Evolutionary conservation across 2,797 vertebrate genomes (phyloP).

Genomic region (Siniperca scherzeri): DNA sequence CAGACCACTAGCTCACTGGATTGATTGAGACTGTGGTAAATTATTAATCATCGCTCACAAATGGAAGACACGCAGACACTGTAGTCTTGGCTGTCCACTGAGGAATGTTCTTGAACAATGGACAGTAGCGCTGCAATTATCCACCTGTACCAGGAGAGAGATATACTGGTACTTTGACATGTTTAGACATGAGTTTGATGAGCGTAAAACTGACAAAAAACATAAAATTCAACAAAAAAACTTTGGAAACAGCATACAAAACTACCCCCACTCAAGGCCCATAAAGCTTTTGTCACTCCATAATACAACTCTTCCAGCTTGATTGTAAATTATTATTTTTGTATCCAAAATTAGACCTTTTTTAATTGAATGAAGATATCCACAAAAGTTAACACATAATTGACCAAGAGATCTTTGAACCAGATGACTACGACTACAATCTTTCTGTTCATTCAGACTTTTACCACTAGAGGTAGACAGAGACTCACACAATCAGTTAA

Average conservation of each 20-base stretch:
- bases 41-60: slow-evolving; percentile 78
- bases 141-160: slow-evolving; percentile 21
- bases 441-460: slow-evolving; percentile 1
- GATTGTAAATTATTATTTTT: not conserved
- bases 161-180: not conserved
- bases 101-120: slow-evolving; percentile 55
- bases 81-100: slow-evolving; percentile 35
- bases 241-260: not conserved
- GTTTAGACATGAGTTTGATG: not conserved
- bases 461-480: slow-evolving; percentile 78
- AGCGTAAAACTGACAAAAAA: not conserved
- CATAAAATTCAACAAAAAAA: not conserved
- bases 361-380: not conserved
- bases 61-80: slow-evolving; percentile 54
- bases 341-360: not conserved
- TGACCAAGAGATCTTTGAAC: not conserved
- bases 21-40: slow-evolving; percentile 74
- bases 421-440: not conserved
- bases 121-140: slow-evolving; percentile 38
- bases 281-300: not conserved
- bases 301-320: not conserved
- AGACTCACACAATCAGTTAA: slow-evolving; percentile 22
- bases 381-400: not conserved
- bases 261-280: not conserved
- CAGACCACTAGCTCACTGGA: slow-evolving; percentile 61